Conservation (phyloP, 2,797 vertebrate genomes). For the Myotis myotis region DNA sequence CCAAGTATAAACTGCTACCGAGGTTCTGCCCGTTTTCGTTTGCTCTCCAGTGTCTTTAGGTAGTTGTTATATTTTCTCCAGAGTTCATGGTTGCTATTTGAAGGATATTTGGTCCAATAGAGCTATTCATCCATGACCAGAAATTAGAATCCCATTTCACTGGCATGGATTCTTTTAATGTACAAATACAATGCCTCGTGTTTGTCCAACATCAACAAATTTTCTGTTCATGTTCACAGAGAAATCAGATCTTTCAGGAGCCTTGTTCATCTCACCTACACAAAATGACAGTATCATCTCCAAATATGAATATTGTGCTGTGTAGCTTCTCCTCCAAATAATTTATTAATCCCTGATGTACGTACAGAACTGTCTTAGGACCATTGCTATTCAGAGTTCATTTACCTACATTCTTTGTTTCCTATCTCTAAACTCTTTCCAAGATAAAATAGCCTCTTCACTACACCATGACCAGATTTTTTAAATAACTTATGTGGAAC, state of each 20-base stretch:
- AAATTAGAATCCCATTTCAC: not conserved
- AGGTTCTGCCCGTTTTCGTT: not conserved
- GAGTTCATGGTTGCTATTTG: not conserved
- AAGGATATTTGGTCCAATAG: not conserved
- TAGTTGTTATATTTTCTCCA: not conserved
- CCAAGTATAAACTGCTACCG: not conserved
- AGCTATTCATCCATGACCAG: not conserved
- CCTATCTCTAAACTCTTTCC: not conserved
- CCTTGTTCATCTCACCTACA: not conserved
- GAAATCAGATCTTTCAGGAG: not conserved
- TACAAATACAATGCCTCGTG: not conserved
- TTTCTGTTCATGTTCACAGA: not conserved
- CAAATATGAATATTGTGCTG: not conserved
- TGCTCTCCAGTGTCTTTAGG: not conserved
- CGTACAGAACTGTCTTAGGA: not conserved
- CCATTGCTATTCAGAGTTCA: not conserved
- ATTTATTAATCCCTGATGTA: not conserved
- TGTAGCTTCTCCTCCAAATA: not conserved
- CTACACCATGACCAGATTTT: not conserved
- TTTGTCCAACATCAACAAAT: not conserved
- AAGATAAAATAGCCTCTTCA: not conserved
- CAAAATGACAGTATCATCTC: not conserved
- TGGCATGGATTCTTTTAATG: not conserved
- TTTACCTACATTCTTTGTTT: not conserved
- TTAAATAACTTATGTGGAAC: slow-evolving; percentile 11